Percentiles rank a stretch among this genome's conserved stretches.
Conservation (phyloP, 2,888 invertebrate genomes). For the Muscina levida region DNA sequence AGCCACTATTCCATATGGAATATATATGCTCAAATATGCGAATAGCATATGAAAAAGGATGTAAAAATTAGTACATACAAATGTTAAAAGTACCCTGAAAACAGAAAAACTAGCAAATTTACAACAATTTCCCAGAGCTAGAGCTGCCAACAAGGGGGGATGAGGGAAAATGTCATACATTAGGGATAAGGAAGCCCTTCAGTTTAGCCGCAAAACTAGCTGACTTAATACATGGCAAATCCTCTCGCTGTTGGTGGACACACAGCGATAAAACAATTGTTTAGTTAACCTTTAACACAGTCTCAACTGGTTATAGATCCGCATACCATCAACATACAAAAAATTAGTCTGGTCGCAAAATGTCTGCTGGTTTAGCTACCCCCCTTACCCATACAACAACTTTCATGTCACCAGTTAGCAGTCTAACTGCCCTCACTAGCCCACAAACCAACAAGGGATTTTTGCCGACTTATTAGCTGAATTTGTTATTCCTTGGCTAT, state of each 20-base stretch:
- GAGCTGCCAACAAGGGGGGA: conserved; percentile 25
- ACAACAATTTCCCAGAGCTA: conserved; percentile 26
- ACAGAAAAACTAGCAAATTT: not conserved
- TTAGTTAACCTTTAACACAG: not conserved
- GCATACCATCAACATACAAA: no score
- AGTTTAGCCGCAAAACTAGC: conserved; percentile 32
- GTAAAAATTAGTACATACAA: no score
- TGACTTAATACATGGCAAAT: conserved; percentile 6
- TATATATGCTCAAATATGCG: no score
- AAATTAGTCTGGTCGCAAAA: no score
- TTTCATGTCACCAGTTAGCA: not conserved
- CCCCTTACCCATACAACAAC: not conserved
- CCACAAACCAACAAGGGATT: conserved; percentile 39
- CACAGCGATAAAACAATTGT: not conserved
- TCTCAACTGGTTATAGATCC: not conserved
- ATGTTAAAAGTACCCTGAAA: conserved; percentile 25
- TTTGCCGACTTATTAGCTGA: conserved; percentile 56
- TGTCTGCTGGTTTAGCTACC: no score
- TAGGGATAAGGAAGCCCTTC: conserved; percentile 23
- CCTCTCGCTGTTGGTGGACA: not conserved
- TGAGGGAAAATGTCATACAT: conserved; percentile 2
- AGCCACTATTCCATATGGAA: not conserved
- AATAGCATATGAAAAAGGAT: no score
- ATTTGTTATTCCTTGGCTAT: conserved; percentile 31
- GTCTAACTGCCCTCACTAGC: not conserved